phyloP scores from a whole-genome alignment of 2,888 invertebrate genomes.

The Scotopteryx bipunctaria region DNA sequence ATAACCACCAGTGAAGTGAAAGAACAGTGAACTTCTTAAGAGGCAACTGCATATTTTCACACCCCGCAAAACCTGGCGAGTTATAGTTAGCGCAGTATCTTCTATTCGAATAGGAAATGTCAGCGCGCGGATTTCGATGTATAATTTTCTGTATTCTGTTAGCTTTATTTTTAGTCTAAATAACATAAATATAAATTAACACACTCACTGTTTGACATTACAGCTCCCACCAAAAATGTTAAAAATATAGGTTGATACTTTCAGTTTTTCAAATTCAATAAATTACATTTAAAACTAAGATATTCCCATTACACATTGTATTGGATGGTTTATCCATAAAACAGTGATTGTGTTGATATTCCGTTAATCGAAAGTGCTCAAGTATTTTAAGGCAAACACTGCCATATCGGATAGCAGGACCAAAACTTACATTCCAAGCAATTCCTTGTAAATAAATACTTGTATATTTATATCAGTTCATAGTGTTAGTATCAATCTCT shows the following conservation, averaged over 20 bases:
- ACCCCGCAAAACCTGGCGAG: no score
- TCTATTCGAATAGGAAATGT: no score
- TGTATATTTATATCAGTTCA: slow-evolving; percentile 54
- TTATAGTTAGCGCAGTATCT: no score
- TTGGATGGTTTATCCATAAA: slow-evolving; percentile 44
- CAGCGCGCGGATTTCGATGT: slow-evolving; percentile 36
- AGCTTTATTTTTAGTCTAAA: slow-evolving; percentile 69
- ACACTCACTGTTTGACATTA: slow-evolving; percentile 79
- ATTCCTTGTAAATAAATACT: slow-evolving; percentile 43
- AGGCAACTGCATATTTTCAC: no score
- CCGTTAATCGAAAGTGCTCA: slow-evolving; percentile 76
- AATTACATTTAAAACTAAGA: no score
- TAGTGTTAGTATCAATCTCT: slow-evolving; percentile 57
- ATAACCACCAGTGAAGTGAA: no score
- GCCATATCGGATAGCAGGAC: slow-evolving; percentile 69
- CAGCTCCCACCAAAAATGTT: slow-evolving; percentile 73
- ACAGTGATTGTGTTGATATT: slow-evolving; percentile 83
- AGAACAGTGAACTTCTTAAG: no score
- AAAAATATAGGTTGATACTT: background rate
- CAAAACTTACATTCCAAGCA: slow-evolving; percentile 52
- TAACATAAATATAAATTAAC: slow-evolving; percentile 73
- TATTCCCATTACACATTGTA: slow-evolving; percentile 1
- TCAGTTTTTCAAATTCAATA: no score
- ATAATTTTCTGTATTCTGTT: slow-evolving; percentile 68
- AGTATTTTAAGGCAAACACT: slow-evolving; percentile 75